Evolutionary conservation across 2,888 invertebrate genomes (phyloP).

Genomic region (Minunthozetes semirufus): DNA sequence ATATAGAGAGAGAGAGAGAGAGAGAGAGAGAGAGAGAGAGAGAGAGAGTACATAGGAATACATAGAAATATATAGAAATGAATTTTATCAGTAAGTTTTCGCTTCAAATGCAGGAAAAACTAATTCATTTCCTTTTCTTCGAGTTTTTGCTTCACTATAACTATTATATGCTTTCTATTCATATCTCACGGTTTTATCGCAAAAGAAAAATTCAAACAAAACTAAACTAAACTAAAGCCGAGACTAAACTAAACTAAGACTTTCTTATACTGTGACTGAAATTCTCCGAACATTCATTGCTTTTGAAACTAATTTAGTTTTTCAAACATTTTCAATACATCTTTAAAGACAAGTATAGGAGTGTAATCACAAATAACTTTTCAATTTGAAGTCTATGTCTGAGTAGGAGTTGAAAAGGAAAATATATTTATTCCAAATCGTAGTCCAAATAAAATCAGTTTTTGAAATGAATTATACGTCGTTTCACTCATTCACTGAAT

Average conservation of each 20-base stretch:
- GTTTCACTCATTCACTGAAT: not conserved
- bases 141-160: not conserved
- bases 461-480: not conserved
- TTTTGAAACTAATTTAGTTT: slow-evolving; percentile 4
- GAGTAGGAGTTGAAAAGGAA: not conserved
- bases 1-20: too few relatives aligned
- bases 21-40: too few relatives aligned
- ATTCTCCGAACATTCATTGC: not conserved
- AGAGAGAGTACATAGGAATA: too few relatives aligned
- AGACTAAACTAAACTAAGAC: too few relatives aligned
- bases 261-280: not conserved
- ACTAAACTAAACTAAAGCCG: not conserved
- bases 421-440: not conserved
- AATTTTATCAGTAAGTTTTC: slow-evolving; percentile 27
- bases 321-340: not conserved
- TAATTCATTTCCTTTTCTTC: slow-evolving; percentile 20
- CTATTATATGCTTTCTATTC: slow-evolving; percentile 6
- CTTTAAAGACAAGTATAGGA: not conserved
- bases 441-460: not conserved
- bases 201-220: slow-evolving; percentile 8
- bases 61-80: not conserved
- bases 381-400: not conserved
- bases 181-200: slow-evolving; percentile 13
- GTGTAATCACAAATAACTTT: not conserved
- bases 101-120: slow-evolving; percentile 13